Evolutionary conservation across 53 echinoderm and acorn worm genomes (phyloP).

Genomic region (Mesocentrotus franciscanus): DNA sequence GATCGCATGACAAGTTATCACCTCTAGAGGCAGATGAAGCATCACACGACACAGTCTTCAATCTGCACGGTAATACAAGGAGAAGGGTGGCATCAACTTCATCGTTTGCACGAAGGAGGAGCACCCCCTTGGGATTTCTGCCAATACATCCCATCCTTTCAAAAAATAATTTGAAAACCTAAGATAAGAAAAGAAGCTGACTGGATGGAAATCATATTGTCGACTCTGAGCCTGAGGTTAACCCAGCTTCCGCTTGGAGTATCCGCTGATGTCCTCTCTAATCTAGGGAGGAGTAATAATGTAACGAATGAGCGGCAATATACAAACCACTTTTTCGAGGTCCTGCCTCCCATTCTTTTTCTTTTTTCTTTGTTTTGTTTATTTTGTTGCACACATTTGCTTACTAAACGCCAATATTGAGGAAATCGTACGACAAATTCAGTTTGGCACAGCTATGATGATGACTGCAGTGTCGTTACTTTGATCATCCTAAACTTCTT

Average conservation of each 20-base stretch:
- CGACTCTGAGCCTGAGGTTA: background rate
- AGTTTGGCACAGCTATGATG: too few species aligned
- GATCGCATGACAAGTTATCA: too few species aligned
- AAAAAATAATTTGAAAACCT: background rate
- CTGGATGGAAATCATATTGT: background rate
- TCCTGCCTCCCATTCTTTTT: background rate
- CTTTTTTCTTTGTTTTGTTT: background rate
- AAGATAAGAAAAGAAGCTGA: background rate
- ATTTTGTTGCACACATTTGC: background rate
- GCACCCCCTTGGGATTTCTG: background rate
- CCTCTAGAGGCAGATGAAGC: background rate
- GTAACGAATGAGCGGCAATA: background rate
- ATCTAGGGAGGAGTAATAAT: background rate
- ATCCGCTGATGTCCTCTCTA: background rate
- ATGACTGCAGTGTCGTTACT: too few species aligned
- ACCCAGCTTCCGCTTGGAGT: background rate
- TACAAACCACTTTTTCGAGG: background rate
- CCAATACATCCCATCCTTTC: background rate
- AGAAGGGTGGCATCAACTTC: background rate
- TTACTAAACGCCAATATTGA: too few species aligned
- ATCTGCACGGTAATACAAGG: background rate
- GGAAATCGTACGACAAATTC: too few species aligned
- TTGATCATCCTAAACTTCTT: too few species aligned
- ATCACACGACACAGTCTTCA: background rate
- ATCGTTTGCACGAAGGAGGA: background rate